Evolutionary conservation across 2,113 vertebrate genomes (phyloP).

Genomic region (Crotalus viridis): DNA sequence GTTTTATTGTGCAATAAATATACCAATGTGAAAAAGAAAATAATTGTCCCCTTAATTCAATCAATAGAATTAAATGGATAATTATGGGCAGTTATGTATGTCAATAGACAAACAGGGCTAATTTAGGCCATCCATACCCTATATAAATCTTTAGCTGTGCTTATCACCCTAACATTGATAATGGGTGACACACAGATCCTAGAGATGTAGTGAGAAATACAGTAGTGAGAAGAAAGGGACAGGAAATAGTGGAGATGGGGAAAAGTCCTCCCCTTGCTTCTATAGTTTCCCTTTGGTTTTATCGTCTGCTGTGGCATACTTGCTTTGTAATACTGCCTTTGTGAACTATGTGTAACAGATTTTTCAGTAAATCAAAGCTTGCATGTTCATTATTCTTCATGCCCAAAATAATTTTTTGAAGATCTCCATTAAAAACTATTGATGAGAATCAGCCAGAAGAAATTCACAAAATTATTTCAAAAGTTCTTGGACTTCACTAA

Average conservation of each 20-base stretch:
- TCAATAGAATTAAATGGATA: neutral
- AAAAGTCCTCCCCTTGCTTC: neutral
- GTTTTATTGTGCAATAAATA: neutral
- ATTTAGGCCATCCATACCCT: neutral
- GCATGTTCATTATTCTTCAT: neutral
- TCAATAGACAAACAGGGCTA: neutral
- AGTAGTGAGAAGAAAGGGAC: neutral
- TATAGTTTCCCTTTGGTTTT: neutral
- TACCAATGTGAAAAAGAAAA: neutral
- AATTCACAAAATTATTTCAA: neutral
- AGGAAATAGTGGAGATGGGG: neutral
- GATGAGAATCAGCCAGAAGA: neutral
- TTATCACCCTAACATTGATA: neutral
- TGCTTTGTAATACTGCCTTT: neutral
- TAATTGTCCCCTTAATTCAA: neutral
- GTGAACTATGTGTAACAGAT: neutral
- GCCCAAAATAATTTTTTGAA: neutral
- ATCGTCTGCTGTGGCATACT: neutral
- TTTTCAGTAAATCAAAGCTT: neutral
- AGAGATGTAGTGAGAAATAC: neutral
- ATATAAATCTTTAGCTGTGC: neutral
- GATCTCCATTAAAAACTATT: neutral
- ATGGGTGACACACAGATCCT: neutral
- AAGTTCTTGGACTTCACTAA: neutral
- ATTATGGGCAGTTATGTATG: neutral